phyloP scores from a whole-genome alignment of 1,140 invertebrate species.

The Bombus terrestris region DNA sequence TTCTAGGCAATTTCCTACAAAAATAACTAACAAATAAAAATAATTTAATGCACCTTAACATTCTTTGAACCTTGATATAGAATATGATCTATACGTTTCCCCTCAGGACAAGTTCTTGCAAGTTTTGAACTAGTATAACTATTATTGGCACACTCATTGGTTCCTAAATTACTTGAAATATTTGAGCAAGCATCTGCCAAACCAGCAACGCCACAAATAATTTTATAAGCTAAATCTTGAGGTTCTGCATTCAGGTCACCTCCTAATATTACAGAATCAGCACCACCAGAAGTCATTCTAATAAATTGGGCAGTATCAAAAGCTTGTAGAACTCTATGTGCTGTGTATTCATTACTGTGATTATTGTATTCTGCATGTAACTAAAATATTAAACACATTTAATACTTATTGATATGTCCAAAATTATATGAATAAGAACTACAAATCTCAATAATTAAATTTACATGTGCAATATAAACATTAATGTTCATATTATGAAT shows the following conservation, averaged over 20 bases:
- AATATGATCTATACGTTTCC: slow-evolving; percentile 96
- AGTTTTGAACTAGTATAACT: slow-evolving; percentile 87
- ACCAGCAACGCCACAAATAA: slow-evolving; percentile 84
- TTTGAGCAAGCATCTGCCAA: slow-evolving; percentile 77
- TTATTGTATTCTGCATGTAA: slow-evolving; percentile 97
- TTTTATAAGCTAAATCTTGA: slow-evolving; percentile 90
- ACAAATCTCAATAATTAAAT: slow-evolving; percentile 71
- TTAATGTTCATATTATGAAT: slow-evolving; percentile 88
- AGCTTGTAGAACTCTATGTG: slow-evolving; percentile 95
- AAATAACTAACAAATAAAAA: slow-evolving; percentile 24
- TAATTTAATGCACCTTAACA: slow-evolving; percentile 79
- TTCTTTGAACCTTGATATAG: slow-evolving; percentile 86
- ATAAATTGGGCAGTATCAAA: slow-evolving; percentile 98
- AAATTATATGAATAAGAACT: background rate
- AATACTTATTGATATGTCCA: background rate
- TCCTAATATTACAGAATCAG: slow-evolving; percentile 92
- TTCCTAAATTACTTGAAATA: slow-evolving; percentile 82
- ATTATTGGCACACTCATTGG: slow-evolving; percentile 92
- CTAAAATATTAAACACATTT: slow-evolving; percentile 79
- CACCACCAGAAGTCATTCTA: slow-evolving; percentile 89
- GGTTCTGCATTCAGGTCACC: slow-evolving; percentile 97
- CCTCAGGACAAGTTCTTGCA: slow-evolving; percentile 85
- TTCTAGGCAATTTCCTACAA: background rate
- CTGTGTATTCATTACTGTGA: slow-evolving; percentile 93
- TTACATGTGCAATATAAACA: slow-evolving; percentile 96